These are phyloP conservation scores for Machimus rusticus DNA, from an alignment of 2,888 invertebrate species.

Conservation along the genomic window DNA sequence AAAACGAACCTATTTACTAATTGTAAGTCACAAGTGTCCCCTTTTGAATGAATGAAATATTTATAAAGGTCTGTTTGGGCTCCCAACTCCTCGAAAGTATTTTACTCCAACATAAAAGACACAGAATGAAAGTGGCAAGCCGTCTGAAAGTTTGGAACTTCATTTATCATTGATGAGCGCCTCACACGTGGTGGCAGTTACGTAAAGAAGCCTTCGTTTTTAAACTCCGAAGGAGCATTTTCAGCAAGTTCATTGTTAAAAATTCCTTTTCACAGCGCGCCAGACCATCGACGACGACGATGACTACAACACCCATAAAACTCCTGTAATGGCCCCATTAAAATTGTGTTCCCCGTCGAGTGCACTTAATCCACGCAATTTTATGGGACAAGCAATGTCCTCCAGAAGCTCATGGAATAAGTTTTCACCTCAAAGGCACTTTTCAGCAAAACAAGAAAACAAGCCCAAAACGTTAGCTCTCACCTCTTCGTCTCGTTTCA, in stretches of 20 bases:
- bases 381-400: neutral
- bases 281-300: neutral
- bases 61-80: neutral
- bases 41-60: neutral
- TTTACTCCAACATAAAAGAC: neutral
- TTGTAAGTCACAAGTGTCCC: neutral
- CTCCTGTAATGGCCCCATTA: neutral
- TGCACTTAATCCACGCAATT: neutral
- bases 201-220: neutral
- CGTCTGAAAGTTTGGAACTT: neutral
- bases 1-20: neutral
- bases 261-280: neutral
- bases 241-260: neutral
- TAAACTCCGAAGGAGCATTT: neutral
- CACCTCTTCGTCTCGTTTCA: neutral
- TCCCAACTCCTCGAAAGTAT: neutral
- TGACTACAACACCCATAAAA: neutral
- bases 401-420: neutral
- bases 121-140: neutral
- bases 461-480: neutral
- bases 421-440: neutral
- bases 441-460: neutral
- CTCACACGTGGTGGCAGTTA: neutral
- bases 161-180: neutral
- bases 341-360: neutral